phyloP scores from a whole-genome alignment of 2,797 vertebrate species.

The Eulemur coronatus region DNA sequence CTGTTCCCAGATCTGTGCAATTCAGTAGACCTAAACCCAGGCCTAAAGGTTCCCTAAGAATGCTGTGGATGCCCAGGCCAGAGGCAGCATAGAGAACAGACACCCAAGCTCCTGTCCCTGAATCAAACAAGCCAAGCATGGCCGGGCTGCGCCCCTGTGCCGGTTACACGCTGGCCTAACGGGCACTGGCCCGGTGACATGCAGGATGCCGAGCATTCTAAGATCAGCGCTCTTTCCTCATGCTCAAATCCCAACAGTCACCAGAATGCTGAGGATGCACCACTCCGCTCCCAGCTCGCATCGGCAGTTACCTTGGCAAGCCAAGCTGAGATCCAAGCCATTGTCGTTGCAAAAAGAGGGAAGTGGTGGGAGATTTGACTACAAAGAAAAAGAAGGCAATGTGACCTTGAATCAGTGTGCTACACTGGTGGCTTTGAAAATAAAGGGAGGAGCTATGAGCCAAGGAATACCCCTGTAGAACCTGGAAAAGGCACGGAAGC shows the following conservation, averaged over 20 bases:
- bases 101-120: neutral
- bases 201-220: neutral
- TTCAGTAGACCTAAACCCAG: neutral
- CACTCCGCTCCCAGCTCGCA: neutral
- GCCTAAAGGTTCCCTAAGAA: neutral
- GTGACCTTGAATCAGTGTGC: too few relatives aligned
- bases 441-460: neutral
- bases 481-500: neutral
- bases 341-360: neutral
- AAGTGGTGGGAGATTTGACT: too few relatives aligned
- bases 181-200: neutral
- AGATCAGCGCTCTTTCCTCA: neutral
- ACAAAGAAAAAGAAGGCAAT: too few relatives aligned
- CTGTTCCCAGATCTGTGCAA: neutral
- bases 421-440: too few relatives aligned
- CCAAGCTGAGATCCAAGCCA: neutral
- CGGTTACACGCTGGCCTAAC: neutral
- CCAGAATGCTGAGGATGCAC: neutral
- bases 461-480: neutral
- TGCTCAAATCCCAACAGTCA: neutral
- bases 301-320: neutral
- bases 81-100: neutral
- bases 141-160: too few relatives aligned
- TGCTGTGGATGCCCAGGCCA: neutral
- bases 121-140: neutral